These are phyloP conservation scores for Heteractis magnifica DNA, from an alignment of 92 coral and sea anemone species.

Conservation along the genomic window DNA sequence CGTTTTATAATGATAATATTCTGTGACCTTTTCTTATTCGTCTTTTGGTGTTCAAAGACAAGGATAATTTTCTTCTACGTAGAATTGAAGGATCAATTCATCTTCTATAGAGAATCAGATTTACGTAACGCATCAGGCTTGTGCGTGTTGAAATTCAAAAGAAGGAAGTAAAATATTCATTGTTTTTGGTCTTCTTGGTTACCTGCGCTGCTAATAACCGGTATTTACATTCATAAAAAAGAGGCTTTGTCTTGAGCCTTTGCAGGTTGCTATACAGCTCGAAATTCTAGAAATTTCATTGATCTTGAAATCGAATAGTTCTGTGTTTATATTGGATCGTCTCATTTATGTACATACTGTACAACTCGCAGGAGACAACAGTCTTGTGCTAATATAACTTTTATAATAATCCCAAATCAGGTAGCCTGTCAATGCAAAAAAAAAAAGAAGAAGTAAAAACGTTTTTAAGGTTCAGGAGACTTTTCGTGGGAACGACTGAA, in stretches of 20 bases:
- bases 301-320: neutral
- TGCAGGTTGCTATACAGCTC: conserved; percentile 1
- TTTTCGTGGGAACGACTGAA: neutral
- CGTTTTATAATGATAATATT: neutral
- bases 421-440: neutral
- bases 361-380: neutral
- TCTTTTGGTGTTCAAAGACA: neutral
- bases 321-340: neutral
- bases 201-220: conserved; percentile 1
- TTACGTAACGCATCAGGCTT: neutral
- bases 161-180: conserved; percentile 12
- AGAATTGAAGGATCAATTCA: neutral
- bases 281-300: neutral
- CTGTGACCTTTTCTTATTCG: neutral
- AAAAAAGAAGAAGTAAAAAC: neutral
- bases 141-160: conserved; percentile 1
- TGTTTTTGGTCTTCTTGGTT: neutral
- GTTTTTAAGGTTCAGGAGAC: neutral
- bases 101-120: neutral
- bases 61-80: neutral
- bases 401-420: neutral
- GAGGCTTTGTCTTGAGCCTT: neutral
- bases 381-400: neutral
- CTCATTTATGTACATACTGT: neutral
- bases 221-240: neutral